Base-by-base conservation (phyloP, 2,797 vertebrate species). In the Scolopax rusticola region DNA sequence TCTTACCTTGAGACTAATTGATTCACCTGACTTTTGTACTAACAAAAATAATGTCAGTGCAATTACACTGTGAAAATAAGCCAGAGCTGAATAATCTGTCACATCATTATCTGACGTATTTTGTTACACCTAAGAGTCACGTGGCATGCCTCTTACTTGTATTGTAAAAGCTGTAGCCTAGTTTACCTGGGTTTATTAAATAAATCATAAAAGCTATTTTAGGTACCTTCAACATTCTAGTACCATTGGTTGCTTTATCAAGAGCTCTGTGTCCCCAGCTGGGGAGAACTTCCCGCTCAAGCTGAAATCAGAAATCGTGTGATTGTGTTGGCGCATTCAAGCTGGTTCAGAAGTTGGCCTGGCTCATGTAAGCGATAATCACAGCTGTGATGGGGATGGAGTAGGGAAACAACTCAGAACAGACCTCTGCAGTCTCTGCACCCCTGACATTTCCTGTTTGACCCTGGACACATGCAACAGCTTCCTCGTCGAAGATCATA, bases 371-470 rank as follows among this genome's bases (percentile, higher is more conserved):
- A 94, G 60, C 57, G 82, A 32, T 40, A 43, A 30, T 18, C 86
- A 87, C 94, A 97, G 90, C 96, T 97, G 95, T 78, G 53, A 85
- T 57, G 51, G 86, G 60, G 86, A 74, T 83, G 94, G 57, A 77
- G 84, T 27, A 67, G 81, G 75, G 86, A 94, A 95, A 64, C 47
- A 57, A 68, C 77, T 90, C 90, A 57, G 63, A 93, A 57, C 64
- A 89, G 84, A 84, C 68, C 64, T 85, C 78, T 56, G 88, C 77
- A 71, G 90, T 83, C 64, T 77, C 77, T 80, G 88, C 57, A 87
- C 81, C 64, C 86, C 68, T 95, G 93, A 96, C 88, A 83, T 97
- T 95, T 97, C 95, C 95, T 95, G 95, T 97, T 96, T 95, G 91
- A 96, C 93, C 86, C 84, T 85, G 88, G 82, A 85, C 68, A 84